These are phyloP conservation scores for Drosophila rellima DNA, from an alignment of 2,888 invertebrate species.

Conservation along the genomic window DNA sequence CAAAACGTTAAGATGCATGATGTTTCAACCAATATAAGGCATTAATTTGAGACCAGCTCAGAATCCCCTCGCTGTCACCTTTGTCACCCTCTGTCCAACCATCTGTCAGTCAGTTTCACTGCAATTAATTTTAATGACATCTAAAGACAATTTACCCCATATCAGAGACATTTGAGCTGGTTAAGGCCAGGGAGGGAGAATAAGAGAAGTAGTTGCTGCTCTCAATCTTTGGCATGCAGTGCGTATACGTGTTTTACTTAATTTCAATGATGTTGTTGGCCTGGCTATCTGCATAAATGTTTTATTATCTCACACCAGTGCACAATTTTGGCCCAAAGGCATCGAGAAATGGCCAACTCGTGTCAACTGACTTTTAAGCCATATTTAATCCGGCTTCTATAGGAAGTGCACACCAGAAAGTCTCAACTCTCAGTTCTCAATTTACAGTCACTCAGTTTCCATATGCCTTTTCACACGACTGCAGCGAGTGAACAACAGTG, in stretches of 20 bases:
- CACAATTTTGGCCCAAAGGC: constrained; percentile 57
- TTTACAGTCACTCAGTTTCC: not conserved
- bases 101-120: constrained; percentile 21
- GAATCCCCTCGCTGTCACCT: not conserved
- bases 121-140: constrained; percentile 70
- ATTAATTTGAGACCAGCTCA: constrained; percentile 29
- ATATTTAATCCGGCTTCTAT: constrained; percentile 73
- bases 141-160: constrained; percentile 57
- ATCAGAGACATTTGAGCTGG: constrained; percentile 8
- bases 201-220: not conserved
- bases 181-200: not conserved
- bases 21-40: constrained; percentile 22
- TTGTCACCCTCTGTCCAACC: not conserved
- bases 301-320: constrained; percentile 75
- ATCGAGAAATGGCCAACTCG: constrained; percentile 76
- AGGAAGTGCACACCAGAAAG: constrained; percentile 67
- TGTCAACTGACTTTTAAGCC: constrained; percentile 80
- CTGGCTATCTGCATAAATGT: constrained; percentile 75
- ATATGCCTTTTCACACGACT: not conserved
- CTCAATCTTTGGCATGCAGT: constrained; percentile 31
- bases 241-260: constrained; percentile 68
- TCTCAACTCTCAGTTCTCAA: constrained; percentile 6
- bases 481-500: constrained; percentile 9
- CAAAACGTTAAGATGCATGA: constrained; percentile 4
- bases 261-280: constrained; percentile 71